Evolutionary conservation across 2,113 vertebrate genomes (phyloP), one percentile per base, ranked within the genome.

Genomic region (Phaethon lepturus): DNA sequence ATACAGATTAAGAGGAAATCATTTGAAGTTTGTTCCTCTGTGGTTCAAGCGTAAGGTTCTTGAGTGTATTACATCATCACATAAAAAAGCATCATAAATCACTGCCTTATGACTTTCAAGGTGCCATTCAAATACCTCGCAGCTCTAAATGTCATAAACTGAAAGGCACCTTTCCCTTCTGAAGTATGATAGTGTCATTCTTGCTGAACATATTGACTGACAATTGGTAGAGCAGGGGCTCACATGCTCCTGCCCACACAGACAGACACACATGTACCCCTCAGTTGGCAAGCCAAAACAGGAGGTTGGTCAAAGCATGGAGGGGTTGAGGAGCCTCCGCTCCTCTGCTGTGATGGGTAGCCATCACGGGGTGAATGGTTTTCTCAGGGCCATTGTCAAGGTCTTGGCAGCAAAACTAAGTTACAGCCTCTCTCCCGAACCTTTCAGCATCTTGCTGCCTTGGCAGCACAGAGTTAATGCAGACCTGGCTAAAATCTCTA

Each of bases 351-450:
- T 1, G 2, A 25, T 9, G 25, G 17, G 6, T 40, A 71, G 25
- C 45, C n/a, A 67, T 9, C 8, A 13, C 2, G 0, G 9, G 7
- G 17, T 13, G 4, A 58, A 33, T 2, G 0, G 4, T 77, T 86
- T 94, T 58, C 25, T 88, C 19, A 47, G 47, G 22, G 20, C 11
- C 5, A 6, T 11, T 75, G 20, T 10, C 44, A 80, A 83, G 5
- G 40, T 3, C 40, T 66, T 90, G 25, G 9, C 22, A 66, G 50
- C 47, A 86, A 62, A 76, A 26, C 16, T 19, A 44, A 66, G 13
- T 60, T 66, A 13, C 5, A 33, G 5, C 5, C 5, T 25, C 24
- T 77, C 22, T 53, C n/a, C 8, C 33, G 88, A 74, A 56, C 4
- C 2, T 15, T 50, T 72, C 17, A 11, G 6, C 28, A 29, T 35